Evolutionary conservation across 2,797 vertebrate species (phyloP), one percentile per base, ranked within the genome.

Genomic region (Hyperoplus immaculatus): DNA sequence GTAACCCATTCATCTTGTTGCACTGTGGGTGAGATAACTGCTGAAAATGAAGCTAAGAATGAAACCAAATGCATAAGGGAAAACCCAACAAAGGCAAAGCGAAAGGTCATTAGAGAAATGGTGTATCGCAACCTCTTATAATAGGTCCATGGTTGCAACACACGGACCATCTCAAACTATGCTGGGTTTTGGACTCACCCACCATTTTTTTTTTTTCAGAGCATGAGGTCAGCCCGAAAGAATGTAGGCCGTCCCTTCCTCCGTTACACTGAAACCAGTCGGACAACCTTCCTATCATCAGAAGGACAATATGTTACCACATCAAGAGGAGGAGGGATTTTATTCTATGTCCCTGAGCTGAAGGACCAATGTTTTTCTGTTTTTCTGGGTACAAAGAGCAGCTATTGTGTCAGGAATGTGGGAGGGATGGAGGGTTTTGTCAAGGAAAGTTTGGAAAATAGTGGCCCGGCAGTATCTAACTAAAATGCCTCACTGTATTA

Each of bases 201-300:
- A 4, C 43, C 21, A 1, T 64, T 74, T 79, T 60, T 15, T 53
- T n/a, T 72, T 66, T 82, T 76, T 75, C 74, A 55, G 80, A 68
- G 16, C 51, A 71, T 91, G 89, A 93, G 81, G 87, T 93, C 87
- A 90, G 61, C 63, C 6, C 57, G 36, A 5, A 92, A 77, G 91
- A 94, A 93, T 93, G 89, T 87, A 89, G 87, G 82, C 87, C 0
- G 89, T 50, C 75, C 77, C 79, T 82, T 86, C 86, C 83, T 90
- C 76, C 60, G 76, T 63, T 85, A 64, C 85, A 77, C 80, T 71
- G 85, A 88, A 91, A 83, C 72, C 66, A 75, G 78, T 55, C 80
- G 38, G 68, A 85, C 86, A 89, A 91, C 89, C 85, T 85, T 84
- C 77, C 50, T 3, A 29, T 29, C 60, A 7, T 68, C 82, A 55